Percentiles rank a stretch among this genome's conserved stretches.
These are phyloP conservation scores for Pogonophryne albipinna DNA, from an alignment of 2,797 vertebrate genomes.

Conservation along the genomic window DNA sequence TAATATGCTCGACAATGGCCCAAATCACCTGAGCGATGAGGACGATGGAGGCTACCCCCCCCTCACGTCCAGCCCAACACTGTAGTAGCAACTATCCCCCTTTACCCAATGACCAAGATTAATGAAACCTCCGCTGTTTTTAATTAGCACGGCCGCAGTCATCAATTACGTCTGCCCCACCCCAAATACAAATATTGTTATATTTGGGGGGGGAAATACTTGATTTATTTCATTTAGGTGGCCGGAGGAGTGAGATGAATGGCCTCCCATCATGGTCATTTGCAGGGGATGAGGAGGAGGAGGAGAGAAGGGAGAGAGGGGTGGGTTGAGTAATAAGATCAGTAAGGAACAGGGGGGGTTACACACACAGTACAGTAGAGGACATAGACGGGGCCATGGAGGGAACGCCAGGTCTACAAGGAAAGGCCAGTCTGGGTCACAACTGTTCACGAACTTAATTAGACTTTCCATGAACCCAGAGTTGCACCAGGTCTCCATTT, in stretches of 20 bases:
- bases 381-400: slow-evolving; percentile 53
- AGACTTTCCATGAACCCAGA: slow-evolving; percentile 57
- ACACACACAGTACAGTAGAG: slow-evolving; percentile 53
- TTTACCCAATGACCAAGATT: slow-evolving; percentile 91
- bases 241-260: slow-evolving; percentile 97
- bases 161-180: slow-evolving; percentile 92
- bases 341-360: slow-evolving; percentile 19
- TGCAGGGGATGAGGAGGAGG: slow-evolving; percentile 84
- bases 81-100: slow-evolving; percentile 51
- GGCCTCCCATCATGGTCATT: slow-evolving; percentile 95
- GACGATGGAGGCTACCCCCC: slow-evolving; percentile 55
- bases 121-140: slow-evolving; percentile 96
- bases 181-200: slow-evolving; percentile 99
- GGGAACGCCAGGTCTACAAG: slow-evolving; percentile 41
- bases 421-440: slow-evolving; percentile 51
- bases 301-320: slow-evolving; percentile 38
- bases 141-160: slow-evolving; percentile 97
- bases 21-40: slow-evolving; percentile 79
- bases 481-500: slow-evolving; percentile 3
- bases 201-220: slow-evolving; percentile 93
- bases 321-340: slow-evolving; percentile 66
- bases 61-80: slow-evolving; percentile 52
- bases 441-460: slow-evolving; percentile 64
- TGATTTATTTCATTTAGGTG: slow-evolving; percentile 98
- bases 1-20: slow-evolving; percentile 81